A percentile compares a stretch with the other conserved stretches of the same genome.
Conservation (phyloP, 2,113 vertebrate species). For the Anthoscopus minutus region DNA sequence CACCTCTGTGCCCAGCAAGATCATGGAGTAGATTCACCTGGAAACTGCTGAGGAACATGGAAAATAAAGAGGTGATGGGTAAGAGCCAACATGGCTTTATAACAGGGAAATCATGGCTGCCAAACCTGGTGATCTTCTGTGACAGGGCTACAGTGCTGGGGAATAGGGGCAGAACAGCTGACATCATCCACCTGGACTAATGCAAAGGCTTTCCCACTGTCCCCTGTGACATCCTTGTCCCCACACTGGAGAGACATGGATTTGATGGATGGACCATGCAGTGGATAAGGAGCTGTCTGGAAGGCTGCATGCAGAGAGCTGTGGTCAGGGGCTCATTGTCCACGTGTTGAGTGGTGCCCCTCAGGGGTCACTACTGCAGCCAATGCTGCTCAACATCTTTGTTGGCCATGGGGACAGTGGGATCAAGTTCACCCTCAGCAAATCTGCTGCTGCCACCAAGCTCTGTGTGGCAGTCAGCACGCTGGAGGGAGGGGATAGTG, state of each 20-base stretch:
- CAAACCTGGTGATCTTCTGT: background rate
- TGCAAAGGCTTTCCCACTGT: background rate
- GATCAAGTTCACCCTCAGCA: background rate
- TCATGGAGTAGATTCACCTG: background rate
- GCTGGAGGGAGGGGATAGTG: background rate
- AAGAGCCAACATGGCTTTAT: background rate
- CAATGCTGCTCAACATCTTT: background rate
- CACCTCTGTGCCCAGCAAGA: background rate
- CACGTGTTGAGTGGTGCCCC: accelerated
- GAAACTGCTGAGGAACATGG: background rate
- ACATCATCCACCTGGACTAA: accelerated
- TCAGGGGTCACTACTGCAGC: background rate
- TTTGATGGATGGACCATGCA: background rate
- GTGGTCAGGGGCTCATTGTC: background rate
- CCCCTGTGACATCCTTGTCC: background rate
- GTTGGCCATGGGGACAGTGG: accelerated
- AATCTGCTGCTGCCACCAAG: background rate
- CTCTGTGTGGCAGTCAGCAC: background rate
- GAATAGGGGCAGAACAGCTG: background rate
- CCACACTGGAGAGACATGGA: too few species aligned
- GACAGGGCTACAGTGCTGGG: background rate
- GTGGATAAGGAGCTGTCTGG: background rate
- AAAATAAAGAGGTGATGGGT: background rate
- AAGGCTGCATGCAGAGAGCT: background rate
- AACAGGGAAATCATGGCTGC: background rate